A percentile compares a stretch with the other conserved stretches of the same genome.
phyloP scores from a whole-genome alignment of 2,888 invertebrate genomes.

The Pardosa pseudoannulata region DNA sequence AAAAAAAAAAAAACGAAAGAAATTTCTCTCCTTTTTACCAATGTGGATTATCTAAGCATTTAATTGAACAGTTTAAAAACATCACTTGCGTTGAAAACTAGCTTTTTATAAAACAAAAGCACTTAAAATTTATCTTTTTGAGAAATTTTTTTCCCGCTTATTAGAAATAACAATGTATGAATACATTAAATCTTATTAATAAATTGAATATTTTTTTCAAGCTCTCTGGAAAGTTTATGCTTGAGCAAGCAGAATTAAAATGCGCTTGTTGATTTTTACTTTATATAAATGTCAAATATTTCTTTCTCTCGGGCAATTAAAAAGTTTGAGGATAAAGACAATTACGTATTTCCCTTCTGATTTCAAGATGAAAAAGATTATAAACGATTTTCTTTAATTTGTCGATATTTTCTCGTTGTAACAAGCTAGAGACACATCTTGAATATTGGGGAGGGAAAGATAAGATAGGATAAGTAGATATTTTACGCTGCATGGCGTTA shows the following conservation, averaged over 20 bases:
- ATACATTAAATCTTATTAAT: slow-evolving; percentile 14
- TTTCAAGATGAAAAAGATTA: neutral
- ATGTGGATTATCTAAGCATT: slow-evolving; percentile 10
- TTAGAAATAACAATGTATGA: slow-evolving; percentile 16
- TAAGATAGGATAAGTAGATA: too few relatives aligned
- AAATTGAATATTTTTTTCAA: slow-evolving; percentile 3
- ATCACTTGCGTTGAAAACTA: slow-evolving; percentile 1
- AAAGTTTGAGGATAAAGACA: neutral
- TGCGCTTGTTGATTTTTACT: slow-evolving; percentile 5
- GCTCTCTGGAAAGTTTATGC: slow-evolving; percentile 3
- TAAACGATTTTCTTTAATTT: too few relatives aligned
- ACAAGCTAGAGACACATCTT: too few relatives aligned
- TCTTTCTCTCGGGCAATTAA: slow-evolving; percentile 15
- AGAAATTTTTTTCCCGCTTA: neutral
- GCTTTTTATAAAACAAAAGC: slow-evolving; percentile 9
- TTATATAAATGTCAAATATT: neutral
- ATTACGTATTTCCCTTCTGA: neutral
- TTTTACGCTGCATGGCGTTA: too few relatives aligned
- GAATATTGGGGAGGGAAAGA: too few relatives aligned
- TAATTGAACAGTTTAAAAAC: slow-evolving; percentile 7
- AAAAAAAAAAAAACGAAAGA: neutral
- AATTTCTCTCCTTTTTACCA: neutral
- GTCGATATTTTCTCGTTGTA: too few relatives aligned
- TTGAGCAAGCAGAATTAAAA: neutral
- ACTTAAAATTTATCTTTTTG: slow-evolving; percentile 4